Evolutionary conservation across 1,140 invertebrate genomes (phyloP).

Genomic region (Drosophila persimilis): DNA sequence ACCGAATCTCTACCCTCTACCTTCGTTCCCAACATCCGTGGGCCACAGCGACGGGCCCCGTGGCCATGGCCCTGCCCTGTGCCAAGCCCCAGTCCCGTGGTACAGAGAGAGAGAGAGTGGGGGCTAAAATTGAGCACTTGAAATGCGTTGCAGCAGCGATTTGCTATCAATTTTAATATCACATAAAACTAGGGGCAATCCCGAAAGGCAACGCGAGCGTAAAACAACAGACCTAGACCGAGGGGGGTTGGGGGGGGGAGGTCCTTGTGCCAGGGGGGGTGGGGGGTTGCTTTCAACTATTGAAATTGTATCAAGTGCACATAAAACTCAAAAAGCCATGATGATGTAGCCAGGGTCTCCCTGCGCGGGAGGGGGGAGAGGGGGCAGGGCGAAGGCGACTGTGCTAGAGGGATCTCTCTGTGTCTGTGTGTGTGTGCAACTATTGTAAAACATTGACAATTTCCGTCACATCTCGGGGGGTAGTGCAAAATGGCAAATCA

Average conservation of each 20-base stretch:
- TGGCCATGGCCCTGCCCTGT: neutral
- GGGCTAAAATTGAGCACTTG: conserved; percentile 49
- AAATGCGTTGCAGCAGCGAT: conserved; percentile 73
- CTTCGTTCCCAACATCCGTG: no score
- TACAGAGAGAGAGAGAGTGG: no score
- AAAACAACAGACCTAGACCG: conserved; percentile 51
- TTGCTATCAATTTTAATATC: conserved; percentile 81
- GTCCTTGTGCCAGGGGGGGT: neutral
- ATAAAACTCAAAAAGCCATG: conserved; percentile 81
- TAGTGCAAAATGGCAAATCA: conserved; percentile 82
- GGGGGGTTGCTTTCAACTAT: conserved; percentile 50
- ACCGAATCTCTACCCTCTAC: no score
- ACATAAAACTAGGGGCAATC: conserved; percentile 78
- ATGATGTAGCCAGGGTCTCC: conserved; percentile 52
- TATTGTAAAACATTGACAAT: conserved; percentile 82
- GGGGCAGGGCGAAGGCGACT: neutral
- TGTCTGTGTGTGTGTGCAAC: conserved; percentile 36
- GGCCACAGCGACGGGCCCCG: no score
- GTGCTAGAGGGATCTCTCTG: conserved; percentile 1
- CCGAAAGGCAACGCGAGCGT: conserved; percentile 62
- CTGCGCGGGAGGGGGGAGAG: conserved; percentile 4
- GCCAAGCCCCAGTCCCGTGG: neutral
- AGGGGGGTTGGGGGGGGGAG: neutral
- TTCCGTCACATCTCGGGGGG: conserved; percentile 79
- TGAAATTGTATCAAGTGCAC: conserved; percentile 81